Evolutionary conservation across 2,113 vertebrate species (phyloP), one percentile per base, ranked within the genome.

Genomic region (Phoxinus phoxinus): DNA sequence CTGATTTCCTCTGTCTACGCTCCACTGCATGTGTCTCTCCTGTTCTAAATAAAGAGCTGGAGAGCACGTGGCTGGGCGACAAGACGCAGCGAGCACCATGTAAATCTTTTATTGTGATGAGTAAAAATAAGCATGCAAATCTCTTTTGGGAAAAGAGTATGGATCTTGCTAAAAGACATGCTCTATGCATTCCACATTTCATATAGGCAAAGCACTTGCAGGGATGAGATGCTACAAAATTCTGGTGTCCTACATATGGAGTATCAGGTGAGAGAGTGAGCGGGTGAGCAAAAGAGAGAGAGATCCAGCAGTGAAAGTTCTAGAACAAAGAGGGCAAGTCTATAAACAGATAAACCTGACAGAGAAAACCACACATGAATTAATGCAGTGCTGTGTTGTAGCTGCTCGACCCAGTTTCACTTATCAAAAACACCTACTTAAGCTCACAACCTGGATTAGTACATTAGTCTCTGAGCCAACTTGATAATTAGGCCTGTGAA

Each of bases 31-130:
- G 85, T 74, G 89, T 84, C 63, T 80, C 80, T 53, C 30, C 19
- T 53, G 61, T 83, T 92, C 91, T 94, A 94, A 92, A 94, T 91
- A 92, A 94, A 94, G 92, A 92, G 87, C 59, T 37, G 81, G 58
- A 76, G 81, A 25, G n/a, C 81, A 89, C 85, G 80, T 85, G 88
- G 44, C 72, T 8, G 37, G 11, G 88, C 67, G 84, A 30, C 17
- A 69, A 75, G 86, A 88, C 89, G 86, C 83, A 84, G 51, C 72
- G 82, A 91, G 89, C 89, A 74, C 85, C 41, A n/a, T 15, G 81
- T 93, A 91, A 92, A 95, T 92, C 86, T 94, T 92, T 92, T 71
- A 94, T 93, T 88, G 80, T 86, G 86, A 73, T 85, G 85, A 86
- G 89, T 85, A 86, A 88, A 94, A 93, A 93, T 92, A 93, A 91